phyloP scores from a whole-genome alignment of 2,888 invertebrate species.

The Rhingia rostrata region DNA sequence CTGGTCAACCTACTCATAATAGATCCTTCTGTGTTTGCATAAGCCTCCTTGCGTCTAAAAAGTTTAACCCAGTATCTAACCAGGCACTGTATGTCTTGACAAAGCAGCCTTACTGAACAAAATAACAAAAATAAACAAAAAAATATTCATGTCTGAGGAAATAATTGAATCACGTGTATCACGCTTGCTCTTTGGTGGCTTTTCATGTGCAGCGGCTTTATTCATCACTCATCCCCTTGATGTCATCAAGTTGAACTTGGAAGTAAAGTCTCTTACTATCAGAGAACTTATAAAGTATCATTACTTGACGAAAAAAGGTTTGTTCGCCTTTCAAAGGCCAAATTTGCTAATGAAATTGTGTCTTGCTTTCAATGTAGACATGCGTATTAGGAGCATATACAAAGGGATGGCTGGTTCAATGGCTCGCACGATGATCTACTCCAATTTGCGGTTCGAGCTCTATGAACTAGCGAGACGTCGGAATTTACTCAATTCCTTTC shows the following conservation, averaged over 20 bases:
- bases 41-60: no score
- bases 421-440: constrained; percentile 30
- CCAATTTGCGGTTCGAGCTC: constrained; percentile 40
- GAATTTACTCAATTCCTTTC: constrained; percentile 17
- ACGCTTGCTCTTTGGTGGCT: constrained; percentile 26
- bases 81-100: no score
- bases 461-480: constrained; percentile 39
- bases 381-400: background rate
- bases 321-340: background rate
- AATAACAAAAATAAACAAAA: background rate
- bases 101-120: background rate
- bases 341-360: background rate
- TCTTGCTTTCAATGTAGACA: no score
- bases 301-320: constrained; percentile 14
- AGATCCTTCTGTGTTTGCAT: no score
- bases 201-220: constrained; percentile 5
- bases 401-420: constrained; percentile 24
- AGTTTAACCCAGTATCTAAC: no score
- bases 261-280: constrained; percentile 18
- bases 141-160: background rate
- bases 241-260: constrained; percentile 37
- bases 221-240: constrained; percentile 48
- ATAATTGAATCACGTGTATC: constrained; percentile 37
- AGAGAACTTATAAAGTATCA: constrained; percentile 13
- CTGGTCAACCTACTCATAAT: no score